These are phyloP conservation scores for Trachurus trachurus DNA, from an alignment of 2,797 vertebrate genomes.

Conservation along the genomic window DNA sequence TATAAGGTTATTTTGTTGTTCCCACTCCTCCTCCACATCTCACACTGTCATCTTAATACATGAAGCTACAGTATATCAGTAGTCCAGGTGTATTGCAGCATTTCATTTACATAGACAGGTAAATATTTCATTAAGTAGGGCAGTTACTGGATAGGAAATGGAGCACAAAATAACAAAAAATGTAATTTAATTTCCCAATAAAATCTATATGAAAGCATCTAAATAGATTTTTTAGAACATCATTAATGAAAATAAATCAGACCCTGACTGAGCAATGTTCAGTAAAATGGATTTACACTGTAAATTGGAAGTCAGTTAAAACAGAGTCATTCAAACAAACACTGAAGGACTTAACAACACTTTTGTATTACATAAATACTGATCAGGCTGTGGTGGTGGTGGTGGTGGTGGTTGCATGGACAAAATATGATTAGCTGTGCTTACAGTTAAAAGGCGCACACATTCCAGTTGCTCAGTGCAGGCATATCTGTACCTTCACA, in stretches of 20 bases:
- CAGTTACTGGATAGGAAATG: not conserved
- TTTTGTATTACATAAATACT: constrained; percentile 67
- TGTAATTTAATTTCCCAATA: not conserved
- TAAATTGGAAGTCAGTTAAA: constrained; percentile 46
- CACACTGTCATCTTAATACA: not conserved
- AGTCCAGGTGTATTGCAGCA: not conserved
- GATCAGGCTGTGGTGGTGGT: constrained; percentile 57
- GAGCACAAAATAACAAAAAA: constrained; percentile 7
- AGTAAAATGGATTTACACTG: constrained; percentile 35
- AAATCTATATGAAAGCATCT: not conserved
- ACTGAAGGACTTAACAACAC: constrained; percentile 57
- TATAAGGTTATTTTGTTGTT: not conserved
- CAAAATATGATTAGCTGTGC: constrained; percentile 72
- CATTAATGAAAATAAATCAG: not conserved
- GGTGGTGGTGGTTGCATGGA: constrained; percentile 48
- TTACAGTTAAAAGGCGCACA: constrained; percentile 74
- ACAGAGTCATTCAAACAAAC: constrained; percentile 53
- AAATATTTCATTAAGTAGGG: not conserved
- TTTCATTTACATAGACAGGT: not conserved
- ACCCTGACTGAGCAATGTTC: constrained; percentile 7
- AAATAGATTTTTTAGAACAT: not conserved
- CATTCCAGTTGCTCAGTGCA: constrained; percentile 57
- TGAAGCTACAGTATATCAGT: not conserved
- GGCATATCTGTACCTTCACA: constrained; percentile 74
- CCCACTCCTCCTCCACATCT: not conserved